A percentile compares a stretch with the other conserved stretches of the same genome.
Conservation (phyloP, 2,888 invertebrate genomes). For the Magallana nippona region DNA sequence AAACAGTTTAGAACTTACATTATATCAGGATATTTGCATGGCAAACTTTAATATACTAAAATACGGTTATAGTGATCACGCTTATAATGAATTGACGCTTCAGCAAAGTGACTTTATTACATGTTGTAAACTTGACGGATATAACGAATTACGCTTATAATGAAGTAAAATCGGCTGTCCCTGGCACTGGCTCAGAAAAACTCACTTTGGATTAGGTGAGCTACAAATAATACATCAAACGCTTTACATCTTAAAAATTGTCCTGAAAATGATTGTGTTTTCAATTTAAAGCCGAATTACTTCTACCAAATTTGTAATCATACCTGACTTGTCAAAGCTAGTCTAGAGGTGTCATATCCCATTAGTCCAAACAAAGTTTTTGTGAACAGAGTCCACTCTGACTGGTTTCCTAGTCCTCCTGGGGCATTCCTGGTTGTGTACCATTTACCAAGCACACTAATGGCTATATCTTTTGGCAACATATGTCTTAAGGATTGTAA, state of each 20-base stretch:
- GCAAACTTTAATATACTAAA: too few relatives aligned
- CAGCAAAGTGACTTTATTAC: too few relatives aligned
- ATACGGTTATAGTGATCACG: too few relatives aligned
- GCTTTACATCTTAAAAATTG: neutral
- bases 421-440: conserved; percentile 93
- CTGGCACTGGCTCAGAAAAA: too few relatives aligned
- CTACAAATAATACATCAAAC: too few relatives aligned
- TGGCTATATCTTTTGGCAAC: conserved; percentile 87
- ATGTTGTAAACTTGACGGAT: too few relatives aligned
- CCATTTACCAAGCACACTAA: conserved; percentile 90
- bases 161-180: too few relatives aligned
- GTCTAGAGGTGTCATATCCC: conserved; percentile 87
- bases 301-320: neutral
- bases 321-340: conserved; percentile 80
- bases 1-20: too few relatives aligned
- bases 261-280: neutral
- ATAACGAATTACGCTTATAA: too few relatives aligned
- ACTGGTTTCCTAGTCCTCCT: conserved; percentile 81
- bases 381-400: conserved; percentile 75
- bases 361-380: conserved; percentile 83
- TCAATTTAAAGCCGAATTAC: neutral
- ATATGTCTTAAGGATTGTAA: conserved; percentile 87
- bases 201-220: too few relatives aligned
- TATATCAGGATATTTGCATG: too few relatives aligned
- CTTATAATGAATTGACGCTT: too few relatives aligned